These are phyloP conservation scores for Umimayanthus chanpuru DNA, from an alignment of 92 coral and sea anemone species.

Conservation along the genomic window DNA sequence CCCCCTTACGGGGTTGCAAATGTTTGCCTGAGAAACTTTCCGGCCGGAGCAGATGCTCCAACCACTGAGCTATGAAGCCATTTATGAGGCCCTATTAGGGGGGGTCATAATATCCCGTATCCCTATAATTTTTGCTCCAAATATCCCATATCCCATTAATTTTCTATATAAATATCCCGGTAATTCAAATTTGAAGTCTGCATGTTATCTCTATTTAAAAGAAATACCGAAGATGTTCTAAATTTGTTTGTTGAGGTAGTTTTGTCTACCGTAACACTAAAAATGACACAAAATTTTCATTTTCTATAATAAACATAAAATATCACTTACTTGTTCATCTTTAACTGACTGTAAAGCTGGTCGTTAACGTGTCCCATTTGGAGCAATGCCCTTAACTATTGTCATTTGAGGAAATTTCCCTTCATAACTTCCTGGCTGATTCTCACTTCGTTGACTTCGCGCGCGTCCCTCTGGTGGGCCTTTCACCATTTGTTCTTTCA, in stretches of 20 bases:
- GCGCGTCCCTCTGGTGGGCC: slow-evolving; percentile 19
- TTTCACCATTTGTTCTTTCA: background rate
- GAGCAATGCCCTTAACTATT: slow-evolving; percentile 23
- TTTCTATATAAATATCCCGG: background rate
- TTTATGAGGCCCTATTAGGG: background rate
- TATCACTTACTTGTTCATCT: slow-evolving; percentile 25
- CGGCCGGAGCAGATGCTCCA: too few species aligned
- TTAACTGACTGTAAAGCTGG: slow-evolving; percentile 23
- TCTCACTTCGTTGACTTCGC: slow-evolving; percentile 21
- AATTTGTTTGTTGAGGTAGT: slow-evolving; percentile 21
- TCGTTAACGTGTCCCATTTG: slow-evolving; percentile 16
- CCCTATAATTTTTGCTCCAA: too few species aligned
- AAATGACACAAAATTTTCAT: slow-evolving; percentile 12
- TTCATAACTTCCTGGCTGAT: slow-evolving; percentile 14
- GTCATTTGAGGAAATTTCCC: slow-evolving; percentile 26
- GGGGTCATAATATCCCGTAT: too few species aligned
- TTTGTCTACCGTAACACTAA: slow-evolving; percentile 25
- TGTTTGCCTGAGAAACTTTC: too few species aligned
- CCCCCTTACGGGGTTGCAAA: too few species aligned
- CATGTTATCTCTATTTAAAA: background rate
- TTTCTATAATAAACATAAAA: slow-evolving; percentile 23
- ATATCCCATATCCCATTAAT: background rate
- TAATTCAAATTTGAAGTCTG: background rate
- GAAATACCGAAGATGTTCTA: slow-evolving; percentile 14
- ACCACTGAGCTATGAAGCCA: too few species aligned